phyloP scores from a whole-genome alignment of 2,888 invertebrate species.

The Sepioteuthis lessoniana region DNA sequence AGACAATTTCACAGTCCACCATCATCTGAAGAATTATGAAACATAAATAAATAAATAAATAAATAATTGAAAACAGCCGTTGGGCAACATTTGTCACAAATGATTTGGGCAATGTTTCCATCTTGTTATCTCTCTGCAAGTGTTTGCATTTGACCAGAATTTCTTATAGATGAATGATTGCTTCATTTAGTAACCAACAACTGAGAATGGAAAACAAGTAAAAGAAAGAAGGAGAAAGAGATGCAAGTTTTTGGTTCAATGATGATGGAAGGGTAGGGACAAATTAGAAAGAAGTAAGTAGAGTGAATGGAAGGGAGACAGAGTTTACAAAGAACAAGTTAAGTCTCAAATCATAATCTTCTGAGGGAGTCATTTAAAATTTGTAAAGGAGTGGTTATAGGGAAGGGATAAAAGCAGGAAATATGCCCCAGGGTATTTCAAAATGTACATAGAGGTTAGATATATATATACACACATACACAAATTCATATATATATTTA shows the following conservation, averaged over 20 bases:
- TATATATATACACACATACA: not conserved
- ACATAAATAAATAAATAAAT: no score
- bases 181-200: not conserved
- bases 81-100: not conserved
- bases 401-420: not conserved
- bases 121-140: not conserved
- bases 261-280: not conserved
- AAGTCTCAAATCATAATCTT: not conserved
- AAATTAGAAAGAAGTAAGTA: not conserved
- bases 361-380: not conserved
- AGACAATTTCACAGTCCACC: not conserved
- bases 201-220: no score
- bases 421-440: not conserved
- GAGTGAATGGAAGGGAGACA: not conserved
- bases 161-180: not conserved
- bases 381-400: not conserved
- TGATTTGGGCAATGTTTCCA: not conserved
- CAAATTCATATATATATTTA: not conserved
- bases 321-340: not conserved
- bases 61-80: not conserved
- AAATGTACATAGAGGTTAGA: not conserved
- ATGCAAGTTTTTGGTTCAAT: not conserved
- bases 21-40: not conserved
- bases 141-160: not conserved
- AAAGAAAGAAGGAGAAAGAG: not conserved